A percentile compares a stretch with the other conserved stretches of the same genome.
phyloP scores from a whole-genome alignment of 2,888 invertebrate species.

The Parnassius apollo region DNA sequence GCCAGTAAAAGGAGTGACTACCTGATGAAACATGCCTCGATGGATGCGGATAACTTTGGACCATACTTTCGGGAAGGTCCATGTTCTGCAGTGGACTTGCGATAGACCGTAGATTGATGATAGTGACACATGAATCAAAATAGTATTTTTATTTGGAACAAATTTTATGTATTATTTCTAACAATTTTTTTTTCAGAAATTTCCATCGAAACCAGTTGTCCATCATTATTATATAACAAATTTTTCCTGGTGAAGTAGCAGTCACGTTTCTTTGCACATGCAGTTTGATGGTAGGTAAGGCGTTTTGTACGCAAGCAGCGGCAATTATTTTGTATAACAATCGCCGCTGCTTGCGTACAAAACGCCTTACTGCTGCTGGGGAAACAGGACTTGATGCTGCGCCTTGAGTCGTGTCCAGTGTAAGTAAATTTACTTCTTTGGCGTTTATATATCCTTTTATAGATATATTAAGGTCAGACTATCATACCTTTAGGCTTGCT shows the following conservation, averaged over 20 bases:
- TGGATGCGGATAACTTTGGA: no score
- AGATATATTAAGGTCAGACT: no score
- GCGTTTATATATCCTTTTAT: no score
- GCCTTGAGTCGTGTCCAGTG: constrained; percentile 45
- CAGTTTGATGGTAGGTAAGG: constrained; percentile 53
- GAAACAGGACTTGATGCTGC: constrained; percentile 41
- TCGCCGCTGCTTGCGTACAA: constrained; percentile 55
- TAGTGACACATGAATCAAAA: no score
- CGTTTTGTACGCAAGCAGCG: constrained; percentile 33
- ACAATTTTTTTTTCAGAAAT: constrained; percentile 43
- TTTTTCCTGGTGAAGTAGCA: constrained; percentile 57
- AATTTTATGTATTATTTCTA: no score
- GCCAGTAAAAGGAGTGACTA: no score
- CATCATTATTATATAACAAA: constrained; percentile 63
- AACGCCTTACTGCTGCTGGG: constrained; percentile 52
- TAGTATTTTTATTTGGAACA: no score
- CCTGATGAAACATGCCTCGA: no score
- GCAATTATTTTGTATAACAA: constrained; percentile 35
- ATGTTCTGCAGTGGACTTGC: no score
- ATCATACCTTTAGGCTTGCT: no score
- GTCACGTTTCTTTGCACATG: constrained; percentile 62
- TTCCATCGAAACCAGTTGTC: constrained; percentile 55
- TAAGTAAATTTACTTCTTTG: constrained; percentile 38
- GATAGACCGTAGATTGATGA: no score
- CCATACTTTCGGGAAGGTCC: background rate